Conservation (phyloP, 2,113 vertebrate genomes). For the Sebastes schlegelii region DNA sequence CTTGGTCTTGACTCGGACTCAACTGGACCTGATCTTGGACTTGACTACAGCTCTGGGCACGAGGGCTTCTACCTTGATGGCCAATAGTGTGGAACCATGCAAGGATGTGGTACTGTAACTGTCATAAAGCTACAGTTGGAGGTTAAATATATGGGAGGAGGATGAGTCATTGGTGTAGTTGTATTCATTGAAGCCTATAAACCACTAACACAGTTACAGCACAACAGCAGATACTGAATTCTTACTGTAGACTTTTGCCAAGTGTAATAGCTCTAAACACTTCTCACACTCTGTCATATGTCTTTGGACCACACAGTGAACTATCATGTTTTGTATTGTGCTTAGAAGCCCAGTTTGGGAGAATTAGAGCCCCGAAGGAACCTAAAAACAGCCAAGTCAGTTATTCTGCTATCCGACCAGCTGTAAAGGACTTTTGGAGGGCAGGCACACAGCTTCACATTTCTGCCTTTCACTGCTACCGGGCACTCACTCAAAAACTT, state of each 20-base stretch:
- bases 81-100: not conserved
- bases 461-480: constrained; percentile 29
- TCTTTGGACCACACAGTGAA: constrained; percentile 1
- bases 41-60: not conserved
- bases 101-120: not conserved
- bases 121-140: not conserved
- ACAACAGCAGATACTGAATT: not conserved
- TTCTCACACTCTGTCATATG: not conserved
- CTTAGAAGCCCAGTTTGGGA: constrained; percentile 15
- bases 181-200: not conserved
- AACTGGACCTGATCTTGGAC: no score
- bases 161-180: not conserved
- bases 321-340: not conserved
- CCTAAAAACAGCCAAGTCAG: constrained; percentile 37
- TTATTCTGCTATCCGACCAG: constrained; percentile 18
- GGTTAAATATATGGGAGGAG: not conserved
- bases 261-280: not conserved
- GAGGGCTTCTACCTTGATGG: not conserved
- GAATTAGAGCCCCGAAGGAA: constrained; percentile 24
- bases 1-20: no score
- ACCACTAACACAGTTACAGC: not conserved
- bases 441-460: constrained; percentile 58
- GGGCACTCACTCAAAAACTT: constrained; percentile 37
- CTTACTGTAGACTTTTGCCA: not conserved
- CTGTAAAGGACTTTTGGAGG: constrained; percentile 65